These are phyloP conservation scores for Rhea americana DNA, from an alignment of 2,113 vertebrate species.

Conservation along the genomic window DNA sequence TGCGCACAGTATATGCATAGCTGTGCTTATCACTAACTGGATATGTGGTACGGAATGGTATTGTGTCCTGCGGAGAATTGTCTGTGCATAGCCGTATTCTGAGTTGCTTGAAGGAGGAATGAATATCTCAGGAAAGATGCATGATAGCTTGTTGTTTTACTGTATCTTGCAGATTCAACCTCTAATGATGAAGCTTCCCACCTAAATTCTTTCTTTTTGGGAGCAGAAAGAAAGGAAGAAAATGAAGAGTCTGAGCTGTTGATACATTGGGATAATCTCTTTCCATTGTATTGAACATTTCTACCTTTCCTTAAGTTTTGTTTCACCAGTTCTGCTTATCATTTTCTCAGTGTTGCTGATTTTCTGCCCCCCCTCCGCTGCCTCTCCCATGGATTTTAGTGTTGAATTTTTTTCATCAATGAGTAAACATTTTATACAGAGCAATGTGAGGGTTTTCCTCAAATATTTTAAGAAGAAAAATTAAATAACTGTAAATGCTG, in stretches of 20 bases:
- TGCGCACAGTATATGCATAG: background rate
- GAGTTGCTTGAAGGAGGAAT: slow-evolving; percentile 67
- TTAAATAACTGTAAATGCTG: slow-evolving; percentile 54
- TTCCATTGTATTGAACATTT: slow-evolving; percentile 78
- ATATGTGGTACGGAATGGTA: background rate
- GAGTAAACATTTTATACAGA: slow-evolving; percentile 54
- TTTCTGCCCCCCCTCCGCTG: slow-evolving; percentile 6
- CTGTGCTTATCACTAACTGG: slow-evolving; percentile 9
- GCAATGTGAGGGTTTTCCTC: background rate
- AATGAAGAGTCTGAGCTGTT: slow-evolving; percentile 81
- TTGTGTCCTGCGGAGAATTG: slow-evolving; percentile 5
- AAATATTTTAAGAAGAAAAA: slow-evolving; percentile 5
- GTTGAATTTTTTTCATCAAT: slow-evolving; percentile 55
- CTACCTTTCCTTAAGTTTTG: slow-evolving; percentile 75
- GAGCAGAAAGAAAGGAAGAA: slow-evolving; percentile 80
- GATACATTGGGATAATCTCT: slow-evolving; percentile 79
- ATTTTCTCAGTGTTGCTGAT: slow-evolving; percentile 59
- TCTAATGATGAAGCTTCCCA: slow-evolving; percentile 81
- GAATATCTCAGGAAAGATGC: slow-evolving; percentile 72
- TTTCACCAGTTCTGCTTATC: slow-evolving; percentile 74
- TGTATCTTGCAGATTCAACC: slow-evolving; percentile 80
- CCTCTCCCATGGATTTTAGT: slow-evolving; percentile 53
- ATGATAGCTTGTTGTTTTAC: slow-evolving; percentile 82
- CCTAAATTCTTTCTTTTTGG: slow-evolving; percentile 82
- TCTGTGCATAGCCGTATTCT: slow-evolving; percentile 35